phyloP scores from a whole-genome alignment of 2,888 invertebrate genomes.

The Netelia fuscicornis region DNA sequence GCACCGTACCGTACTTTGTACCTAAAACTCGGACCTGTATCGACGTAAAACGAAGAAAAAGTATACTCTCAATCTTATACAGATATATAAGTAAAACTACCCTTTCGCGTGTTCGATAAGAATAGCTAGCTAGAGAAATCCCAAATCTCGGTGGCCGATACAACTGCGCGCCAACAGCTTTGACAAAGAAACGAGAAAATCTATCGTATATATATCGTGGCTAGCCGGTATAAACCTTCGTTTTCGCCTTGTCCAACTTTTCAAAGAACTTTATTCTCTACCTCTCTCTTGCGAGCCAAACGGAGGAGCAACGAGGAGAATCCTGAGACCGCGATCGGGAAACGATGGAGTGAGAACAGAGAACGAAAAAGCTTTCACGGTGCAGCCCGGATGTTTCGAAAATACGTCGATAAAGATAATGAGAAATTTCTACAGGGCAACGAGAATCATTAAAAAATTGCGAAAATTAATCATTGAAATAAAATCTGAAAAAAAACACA shows the following conservation, averaged over 20 bases:
- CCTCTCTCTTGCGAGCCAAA: background rate
- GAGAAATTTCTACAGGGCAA: background rate
- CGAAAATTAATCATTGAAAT: background rate
- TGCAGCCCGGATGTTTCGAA: constrained; percentile 17
- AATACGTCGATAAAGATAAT: constrained; percentile 42
- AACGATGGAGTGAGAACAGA: background rate
- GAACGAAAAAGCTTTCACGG: constrained; percentile 14
- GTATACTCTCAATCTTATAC: background rate
- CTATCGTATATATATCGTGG: background rate
- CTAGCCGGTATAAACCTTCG: constrained; percentile 21
- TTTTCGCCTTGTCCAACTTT: constrained; percentile 66
- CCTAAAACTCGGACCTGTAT: background rate
- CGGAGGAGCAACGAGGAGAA: background rate
- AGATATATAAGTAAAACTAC: background rate
- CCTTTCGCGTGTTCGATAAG: background rate
- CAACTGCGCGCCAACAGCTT: constrained; percentile 42
- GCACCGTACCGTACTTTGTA: constrained; percentile 19
- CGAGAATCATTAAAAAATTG: background rate
- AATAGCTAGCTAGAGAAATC: constrained; percentile 13
- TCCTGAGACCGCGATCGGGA: constrained; percentile 12
- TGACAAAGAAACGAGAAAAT: constrained; percentile 46
- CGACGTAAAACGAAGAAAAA: constrained; percentile 17
- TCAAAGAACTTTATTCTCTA: constrained; percentile 63
- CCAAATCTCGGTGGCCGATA: constrained; percentile 4
- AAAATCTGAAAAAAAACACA: background rate